Evolutionary conservation across 2,113 vertebrate genomes (phyloP).

Genomic region (Pampusana beccarii): DNA sequence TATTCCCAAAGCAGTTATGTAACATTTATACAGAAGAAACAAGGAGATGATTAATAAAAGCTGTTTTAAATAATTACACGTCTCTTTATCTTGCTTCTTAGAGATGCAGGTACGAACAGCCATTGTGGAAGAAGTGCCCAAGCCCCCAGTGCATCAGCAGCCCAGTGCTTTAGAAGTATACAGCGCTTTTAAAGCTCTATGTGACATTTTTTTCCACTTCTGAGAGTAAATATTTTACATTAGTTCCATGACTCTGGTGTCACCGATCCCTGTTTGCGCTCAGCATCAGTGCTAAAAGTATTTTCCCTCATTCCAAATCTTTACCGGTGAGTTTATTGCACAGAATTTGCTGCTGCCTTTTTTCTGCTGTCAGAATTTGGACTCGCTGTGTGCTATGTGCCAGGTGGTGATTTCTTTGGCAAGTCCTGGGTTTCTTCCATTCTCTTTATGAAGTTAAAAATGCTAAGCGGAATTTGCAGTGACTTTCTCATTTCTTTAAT

Average conservation of each 20-base stretch:
- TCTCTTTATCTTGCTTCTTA: neutral
- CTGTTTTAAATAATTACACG: neutral
- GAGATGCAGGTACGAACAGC: neutral
- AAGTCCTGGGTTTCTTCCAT: neutral
- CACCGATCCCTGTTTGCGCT: neutral
- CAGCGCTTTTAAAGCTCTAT: neutral
- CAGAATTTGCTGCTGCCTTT: neutral
- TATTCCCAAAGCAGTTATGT: neutral
- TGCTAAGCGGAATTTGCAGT: neutral
- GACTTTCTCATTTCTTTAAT: slow-evolving; percentile 13
- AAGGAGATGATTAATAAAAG: neutral
- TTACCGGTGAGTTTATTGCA: neutral
- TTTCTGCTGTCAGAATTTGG: neutral
- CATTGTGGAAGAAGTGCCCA: neutral
- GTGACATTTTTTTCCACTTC: neutral
- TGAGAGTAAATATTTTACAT: neutral
- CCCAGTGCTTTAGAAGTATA: neutral
- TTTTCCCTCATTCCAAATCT: neutral
- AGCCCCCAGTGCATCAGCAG: neutral
- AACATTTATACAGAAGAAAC: neutral
- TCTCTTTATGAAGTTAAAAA: slow-evolving; percentile 21
- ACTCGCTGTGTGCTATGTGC: neutral
- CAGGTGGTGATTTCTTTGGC: slow-evolving; percentile 18
- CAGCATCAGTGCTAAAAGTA: neutral
- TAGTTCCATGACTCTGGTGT: neutral